These are phyloP conservation scores for Variabilichromis moorii DNA, from an alignment of 2,113 vertebrate genomes.

Conservation along the genomic window DNA sequence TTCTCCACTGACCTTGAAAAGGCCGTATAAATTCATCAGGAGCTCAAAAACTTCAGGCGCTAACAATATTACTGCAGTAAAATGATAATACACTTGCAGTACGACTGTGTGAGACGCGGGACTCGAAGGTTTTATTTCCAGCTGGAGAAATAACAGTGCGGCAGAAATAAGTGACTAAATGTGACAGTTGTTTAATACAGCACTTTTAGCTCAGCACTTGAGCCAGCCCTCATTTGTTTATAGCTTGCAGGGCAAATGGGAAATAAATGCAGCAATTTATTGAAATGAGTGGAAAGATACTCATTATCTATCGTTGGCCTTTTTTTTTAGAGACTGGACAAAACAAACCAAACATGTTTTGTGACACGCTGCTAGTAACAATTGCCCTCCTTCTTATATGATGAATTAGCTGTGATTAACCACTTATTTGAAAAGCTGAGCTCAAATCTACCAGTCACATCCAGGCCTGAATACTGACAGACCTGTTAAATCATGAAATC, in stretches of 20 bases:
- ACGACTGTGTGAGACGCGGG: not conserved
- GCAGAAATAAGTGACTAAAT: not conserved
- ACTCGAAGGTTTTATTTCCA: not conserved
- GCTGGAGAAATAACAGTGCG: not conserved
- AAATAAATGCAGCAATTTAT: not conserved
- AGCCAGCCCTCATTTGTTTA: not conserved
- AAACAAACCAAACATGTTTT: not conserved
- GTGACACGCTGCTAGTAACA: not conserved
- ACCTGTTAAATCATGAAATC: accelerated
- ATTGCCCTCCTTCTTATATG: not conserved
- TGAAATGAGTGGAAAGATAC: not conserved
- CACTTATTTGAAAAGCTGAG: not conserved
- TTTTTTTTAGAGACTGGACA: not conserved
- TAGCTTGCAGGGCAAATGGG: not conserved
- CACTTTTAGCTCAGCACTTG: not conserved
- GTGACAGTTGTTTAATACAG: not conserved
- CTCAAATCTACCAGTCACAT: not conserved
- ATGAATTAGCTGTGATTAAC: not conserved
- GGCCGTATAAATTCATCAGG: not conserved
- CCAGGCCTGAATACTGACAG: not conserved
- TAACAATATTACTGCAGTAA: not conserved
- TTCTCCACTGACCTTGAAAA: slow-evolving; percentile 29
- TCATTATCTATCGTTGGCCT: not conserved
- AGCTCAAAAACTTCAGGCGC: not conserved
- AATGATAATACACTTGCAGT: not conserved